These are phyloP conservation scores for Anolis sagrei DNA, from an alignment of 2,113 vertebrate species.

Conservation along the genomic window DNA sequence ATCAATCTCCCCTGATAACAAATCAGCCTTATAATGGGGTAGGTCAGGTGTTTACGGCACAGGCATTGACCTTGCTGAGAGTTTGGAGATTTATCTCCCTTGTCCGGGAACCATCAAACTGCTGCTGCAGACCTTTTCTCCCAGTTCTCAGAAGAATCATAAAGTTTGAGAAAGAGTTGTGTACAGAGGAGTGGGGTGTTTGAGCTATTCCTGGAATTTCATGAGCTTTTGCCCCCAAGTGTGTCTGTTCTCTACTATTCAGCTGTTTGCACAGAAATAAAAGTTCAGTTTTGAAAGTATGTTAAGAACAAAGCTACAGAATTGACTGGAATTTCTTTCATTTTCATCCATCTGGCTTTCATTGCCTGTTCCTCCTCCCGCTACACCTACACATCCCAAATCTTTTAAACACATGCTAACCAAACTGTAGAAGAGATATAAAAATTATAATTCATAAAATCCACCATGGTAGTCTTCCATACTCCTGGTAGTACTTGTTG, in stretches of 20 bases:
- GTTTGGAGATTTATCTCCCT: constrained; percentile 14
- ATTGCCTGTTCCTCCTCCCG: constrained; percentile 65
- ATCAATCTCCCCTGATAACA: not conserved
- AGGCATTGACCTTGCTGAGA: not conserved
- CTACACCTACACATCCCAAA: constrained; percentile 38
- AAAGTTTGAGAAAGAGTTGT: constrained; percentile 35
- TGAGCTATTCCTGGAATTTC: constrained; percentile 47
- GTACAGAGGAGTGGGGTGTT: constrained; percentile 17
- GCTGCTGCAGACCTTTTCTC: constrained; percentile 1
- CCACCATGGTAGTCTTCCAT: constrained; percentile 52
- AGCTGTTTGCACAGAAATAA: constrained; percentile 74
- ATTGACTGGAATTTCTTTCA: constrained; percentile 76
- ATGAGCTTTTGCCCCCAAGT: constrained; percentile 25
- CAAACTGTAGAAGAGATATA: constrained; percentile 71
- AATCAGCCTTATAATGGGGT: constrained; percentile 22
- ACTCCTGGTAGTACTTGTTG: constrained; percentile 49
- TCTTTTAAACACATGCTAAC: constrained; percentile 72
- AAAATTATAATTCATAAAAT: constrained; percentile 76
- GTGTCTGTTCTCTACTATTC: constrained; percentile 63
- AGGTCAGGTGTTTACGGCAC: constrained; percentile 13
- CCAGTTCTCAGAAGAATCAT: constrained; percentile 37
- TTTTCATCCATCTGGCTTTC: constrained; percentile 80
- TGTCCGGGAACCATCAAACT: constrained; percentile 33
- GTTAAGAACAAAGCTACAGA: constrained; percentile 75
- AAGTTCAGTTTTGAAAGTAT: constrained; percentile 74